Evolutionary conservation across 2,797 vertebrate genomes (phyloP), one percentile per base, ranked within the genome.

Genomic region (Syngnathus rostellatus): DNA sequence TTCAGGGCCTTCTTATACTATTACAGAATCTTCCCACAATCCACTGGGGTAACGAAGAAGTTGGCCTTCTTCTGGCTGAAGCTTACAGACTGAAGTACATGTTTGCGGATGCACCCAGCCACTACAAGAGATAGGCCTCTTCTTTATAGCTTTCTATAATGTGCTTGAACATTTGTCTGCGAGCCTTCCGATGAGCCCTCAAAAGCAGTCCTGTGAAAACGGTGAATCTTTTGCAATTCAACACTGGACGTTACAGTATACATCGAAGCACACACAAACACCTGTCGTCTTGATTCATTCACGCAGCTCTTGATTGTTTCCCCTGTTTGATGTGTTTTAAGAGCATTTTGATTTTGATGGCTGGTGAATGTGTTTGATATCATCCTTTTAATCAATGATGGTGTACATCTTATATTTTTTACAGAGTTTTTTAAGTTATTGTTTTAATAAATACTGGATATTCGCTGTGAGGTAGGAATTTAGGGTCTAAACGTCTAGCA

Each of bases 41-140:
- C 86, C 96, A 99, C 82, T 99, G 97, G 97, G 97, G 97, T 40
- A 99, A 99, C 0, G 96, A 99, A 77, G 97, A 99, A 81, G 94
- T 99, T 17, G 94, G 96, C 54, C 94, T 99, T 60, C 93, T 99
- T 41, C 91, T 99, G 12, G 97, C 97, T 0, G 97, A 99, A 88
- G 97, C 97, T 0, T 99, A 99, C 85, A 93, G 97, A 91, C 94
- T 99, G 67, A 99, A 99, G 87, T 99, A 98, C 85, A 98, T 96
- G 95, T 99, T 99, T 68, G 97, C 97, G 0, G 96, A 99, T 0
- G 97, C 97, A n/a, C 97, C 97, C 8, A 98, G 94, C 73, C 97
- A 98, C 90, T 99, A 98, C 83, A 94, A 93, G 83, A 95, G 94
- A 91, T 99, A 94, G 91, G 8, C 46, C 9, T 39, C 31, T 19